Conservation (phyloP, 2,797 vertebrate genomes). For the Corythornis leucogaster region DNA sequence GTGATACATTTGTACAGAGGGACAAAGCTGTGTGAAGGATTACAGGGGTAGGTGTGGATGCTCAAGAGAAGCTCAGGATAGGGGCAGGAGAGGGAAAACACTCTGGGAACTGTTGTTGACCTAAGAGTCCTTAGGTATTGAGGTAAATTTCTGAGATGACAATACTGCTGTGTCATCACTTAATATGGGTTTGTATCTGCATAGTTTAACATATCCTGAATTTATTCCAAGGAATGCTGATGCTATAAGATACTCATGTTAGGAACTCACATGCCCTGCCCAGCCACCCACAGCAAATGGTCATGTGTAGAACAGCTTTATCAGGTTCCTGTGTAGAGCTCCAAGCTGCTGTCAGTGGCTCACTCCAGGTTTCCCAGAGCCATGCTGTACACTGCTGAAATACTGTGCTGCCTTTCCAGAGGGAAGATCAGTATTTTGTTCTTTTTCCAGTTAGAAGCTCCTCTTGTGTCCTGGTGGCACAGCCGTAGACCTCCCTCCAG, state of each 20-base stretch:
- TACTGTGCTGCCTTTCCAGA: neutral
- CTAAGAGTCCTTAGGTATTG: neutral
- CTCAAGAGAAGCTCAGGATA: neutral
- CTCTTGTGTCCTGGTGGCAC: neutral
- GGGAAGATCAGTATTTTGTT: accelerated
- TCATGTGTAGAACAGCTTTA: neutral
- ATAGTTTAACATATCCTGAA: neutral
- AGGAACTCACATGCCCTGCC: accelerated
- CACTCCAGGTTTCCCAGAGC: neutral
- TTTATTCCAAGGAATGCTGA: neutral
- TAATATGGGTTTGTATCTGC: neutral
- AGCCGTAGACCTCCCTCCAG: neutral
- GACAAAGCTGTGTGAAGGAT: neutral
- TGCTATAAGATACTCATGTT: neutral
- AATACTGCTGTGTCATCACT: neutral
- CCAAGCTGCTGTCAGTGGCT: neutral
- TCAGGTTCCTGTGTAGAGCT: neutral
- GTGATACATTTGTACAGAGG: neutral
- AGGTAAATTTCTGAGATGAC: neutral
- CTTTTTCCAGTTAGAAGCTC: neutral
- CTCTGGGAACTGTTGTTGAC: neutral
- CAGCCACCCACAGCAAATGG: neutral
- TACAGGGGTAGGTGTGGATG: neutral
- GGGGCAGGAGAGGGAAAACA: neutral
- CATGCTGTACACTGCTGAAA: neutral